Evolutionary conservation across 2,888 invertebrate species (phyloP).

Genomic region (Pollenia angustigena): DNA sequence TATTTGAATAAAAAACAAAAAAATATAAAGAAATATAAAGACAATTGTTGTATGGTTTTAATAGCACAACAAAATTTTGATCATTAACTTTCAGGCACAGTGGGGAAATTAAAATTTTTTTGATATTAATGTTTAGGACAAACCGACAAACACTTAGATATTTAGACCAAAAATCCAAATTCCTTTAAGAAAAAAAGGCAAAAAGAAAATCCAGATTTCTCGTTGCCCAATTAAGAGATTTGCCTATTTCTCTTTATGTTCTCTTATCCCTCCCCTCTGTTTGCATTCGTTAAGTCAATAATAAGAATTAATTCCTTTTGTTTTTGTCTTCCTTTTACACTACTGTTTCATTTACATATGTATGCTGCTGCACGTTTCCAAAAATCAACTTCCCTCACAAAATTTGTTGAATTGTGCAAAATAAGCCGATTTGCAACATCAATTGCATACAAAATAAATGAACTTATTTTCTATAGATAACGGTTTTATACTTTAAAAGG

Average conservation of each 20-base stretch:
- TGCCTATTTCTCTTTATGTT: too few species aligned
- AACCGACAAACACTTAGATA: too few species aligned
- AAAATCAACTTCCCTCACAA: slow-evolving; percentile 53
- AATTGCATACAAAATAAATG: slow-evolving; percentile 68
- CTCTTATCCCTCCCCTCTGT: too few species aligned
- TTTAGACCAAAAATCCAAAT: background rate
- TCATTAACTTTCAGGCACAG: slow-evolving; percentile 52
- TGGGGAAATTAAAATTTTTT: too few species aligned
- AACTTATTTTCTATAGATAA: slow-evolving; percentile 10
- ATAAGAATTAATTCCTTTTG: too few species aligned
- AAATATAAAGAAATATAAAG: slow-evolving; percentile 12
- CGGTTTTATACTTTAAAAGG: background rate
- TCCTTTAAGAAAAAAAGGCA: background rate
- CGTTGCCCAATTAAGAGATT: background rate
- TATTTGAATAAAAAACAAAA: background rate
- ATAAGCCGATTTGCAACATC: slow-evolving; percentile 73
- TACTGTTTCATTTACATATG: slow-evolving; percentile 63
- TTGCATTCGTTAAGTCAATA: too few species aligned
- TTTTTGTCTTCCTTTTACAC: background rate
- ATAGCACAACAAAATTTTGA: slow-evolving; percentile 46
- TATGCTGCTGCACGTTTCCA: slow-evolving; percentile 61
- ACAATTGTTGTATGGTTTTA: slow-evolving; percentile 58
- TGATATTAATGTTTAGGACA: too few species aligned
- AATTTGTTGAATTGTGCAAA: slow-evolving; percentile 71
- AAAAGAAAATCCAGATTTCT: background rate